Base-by-base conservation (phyloP, 2,888 invertebrate species). In the Troides aeacus region DNA sequence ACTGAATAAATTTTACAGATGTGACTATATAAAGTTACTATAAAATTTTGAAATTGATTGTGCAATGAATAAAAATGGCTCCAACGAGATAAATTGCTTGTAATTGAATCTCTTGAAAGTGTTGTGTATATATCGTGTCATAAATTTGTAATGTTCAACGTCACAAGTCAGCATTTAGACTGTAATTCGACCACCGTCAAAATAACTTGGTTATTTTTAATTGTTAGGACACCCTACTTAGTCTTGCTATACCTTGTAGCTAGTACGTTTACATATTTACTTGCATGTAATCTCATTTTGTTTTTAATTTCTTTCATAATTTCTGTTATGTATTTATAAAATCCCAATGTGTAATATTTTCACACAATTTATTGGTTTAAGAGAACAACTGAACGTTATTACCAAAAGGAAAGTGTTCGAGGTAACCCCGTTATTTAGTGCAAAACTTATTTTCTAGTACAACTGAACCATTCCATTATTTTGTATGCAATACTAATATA, bases 251-350 rank as follows among this genome's bases (percentile, higher is more conserved):
- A n/a, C n/a, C 18, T 61, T 65, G 46, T 71, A 64, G 62, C 36
- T 67, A 72, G 66, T 70, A 71, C 71, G 73, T 73, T 74, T 75
- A 64, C 75, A 74, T 74, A 74, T 78, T 81, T 78, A 84, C 81
- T 84, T 80, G 78, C 78, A 75, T 83, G 85, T 88, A 89, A 88
- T 89, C 88, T 90, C 89, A 88, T 85, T 82, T 84, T 78, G 80
- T 78, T 78, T 75, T 77, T 72, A 75, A 73, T 78, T 78, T 73
- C 72, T 72, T 74, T 50, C 15, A 50, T 50, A 50, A 50, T 50
- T 77, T 76, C 74, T 77, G 74, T 76, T 75, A 71, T 77, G 72
- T 78, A 74, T 77, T 73, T 76, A 73, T 71, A 57, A 23, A 60
- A 66, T 71, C 66, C 66, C 42, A 69, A 64, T 65, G n/a, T 72